Percentiles rank a stretch among this genome's conserved stretches.
phyloP scores from a whole-genome alignment of 2,797 vertebrate genomes.

The Coilia nasus region DNA sequence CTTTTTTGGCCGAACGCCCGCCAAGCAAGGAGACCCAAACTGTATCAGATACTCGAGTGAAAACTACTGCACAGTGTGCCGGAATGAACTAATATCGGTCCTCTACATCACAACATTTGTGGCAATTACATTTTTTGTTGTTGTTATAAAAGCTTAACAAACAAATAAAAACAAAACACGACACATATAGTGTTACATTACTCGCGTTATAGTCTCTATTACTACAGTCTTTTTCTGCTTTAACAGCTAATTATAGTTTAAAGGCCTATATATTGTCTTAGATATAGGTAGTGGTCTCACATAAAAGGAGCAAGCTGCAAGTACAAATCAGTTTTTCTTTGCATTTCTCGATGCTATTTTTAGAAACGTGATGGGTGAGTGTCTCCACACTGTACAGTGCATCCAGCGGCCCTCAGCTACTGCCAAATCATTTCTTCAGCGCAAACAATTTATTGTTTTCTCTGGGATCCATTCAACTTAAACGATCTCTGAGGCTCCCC shows the following conservation, averaged over 20 bases:
- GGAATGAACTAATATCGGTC: not conserved
- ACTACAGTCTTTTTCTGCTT: not conserved
- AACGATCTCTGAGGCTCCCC: constrained; percentile 70
- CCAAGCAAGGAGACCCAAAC: not conserved
- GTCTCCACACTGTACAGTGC: constrained; percentile 51
- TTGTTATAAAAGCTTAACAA: not conserved
- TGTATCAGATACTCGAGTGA: not conserved
- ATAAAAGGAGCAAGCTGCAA: not conserved
- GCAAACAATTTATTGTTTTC: constrained; percentile 70
- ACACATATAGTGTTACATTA: not conserved
- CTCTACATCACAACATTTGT: not conserved
- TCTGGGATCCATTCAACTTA: constrained; percentile 65
- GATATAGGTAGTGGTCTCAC: not conserved
- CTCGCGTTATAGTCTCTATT: too few relatives aligned
- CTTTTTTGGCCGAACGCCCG: not conserved
- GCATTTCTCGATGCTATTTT: constrained; percentile 49
- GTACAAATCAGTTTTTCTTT: not conserved
- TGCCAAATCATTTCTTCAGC: constrained; percentile 64
- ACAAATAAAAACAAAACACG: not conserved
- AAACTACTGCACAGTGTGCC: not conserved
- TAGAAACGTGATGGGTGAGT: constrained; percentile 34
- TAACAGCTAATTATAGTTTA: not conserved
- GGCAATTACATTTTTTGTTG: not conserved
- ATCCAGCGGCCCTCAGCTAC: constrained; percentile 46
- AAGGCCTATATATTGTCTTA: not conserved